A percentile compares a stretch with the other conserved stretches of the same genome.
Conservation (phyloP, 1,140 invertebrate genomes). For the Cylas formicarius region DNA sequence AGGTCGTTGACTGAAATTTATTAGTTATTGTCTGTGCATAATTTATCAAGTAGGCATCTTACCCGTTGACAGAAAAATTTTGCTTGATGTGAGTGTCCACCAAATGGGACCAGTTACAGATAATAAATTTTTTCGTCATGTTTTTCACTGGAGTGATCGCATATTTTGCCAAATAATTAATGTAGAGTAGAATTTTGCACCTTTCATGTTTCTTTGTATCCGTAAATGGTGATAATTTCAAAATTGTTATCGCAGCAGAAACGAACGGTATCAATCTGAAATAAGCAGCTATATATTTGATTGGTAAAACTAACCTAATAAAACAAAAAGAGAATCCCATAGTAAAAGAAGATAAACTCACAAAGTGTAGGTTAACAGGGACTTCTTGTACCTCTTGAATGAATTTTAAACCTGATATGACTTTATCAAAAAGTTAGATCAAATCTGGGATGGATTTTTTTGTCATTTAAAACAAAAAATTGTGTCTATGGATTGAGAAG, state of each 20-base stretch:
- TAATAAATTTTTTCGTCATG: conserved; percentile 37
- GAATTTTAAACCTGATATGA: no score
- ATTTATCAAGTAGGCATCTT: conserved; percentile 39
- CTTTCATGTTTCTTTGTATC: conserved; percentile 15
- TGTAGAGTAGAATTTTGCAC: conserved; percentile 40
- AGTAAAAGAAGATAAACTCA: no score
- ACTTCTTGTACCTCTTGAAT: no score
- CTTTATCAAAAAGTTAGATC: no score
- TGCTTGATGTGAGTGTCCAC: conserved; percentile 33
- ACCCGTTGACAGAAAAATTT: conserved; percentile 16
- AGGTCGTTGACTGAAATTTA: conserved; percentile 41
- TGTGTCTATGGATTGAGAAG: no score
- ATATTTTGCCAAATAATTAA: conserved; percentile 42
- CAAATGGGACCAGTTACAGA: conserved; percentile 36
- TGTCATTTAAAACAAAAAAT: no score
- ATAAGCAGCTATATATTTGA: conserved; percentile 2
- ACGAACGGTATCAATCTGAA: conserved; percentile 9
- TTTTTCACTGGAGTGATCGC: conserved; percentile 37
- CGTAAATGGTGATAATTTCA: conserved; percentile 3
- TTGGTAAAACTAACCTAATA: no score
- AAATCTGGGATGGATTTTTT: no score
- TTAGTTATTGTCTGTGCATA: conserved; percentile 31
- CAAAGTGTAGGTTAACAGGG: no score
- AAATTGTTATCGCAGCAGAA: conserved; percentile 9
- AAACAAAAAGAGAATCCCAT: no score